These are phyloP conservation scores for Eucera pruinosa DNA, from an alignment of 2,888 invertebrate species.

Conservation along the genomic window DNA sequence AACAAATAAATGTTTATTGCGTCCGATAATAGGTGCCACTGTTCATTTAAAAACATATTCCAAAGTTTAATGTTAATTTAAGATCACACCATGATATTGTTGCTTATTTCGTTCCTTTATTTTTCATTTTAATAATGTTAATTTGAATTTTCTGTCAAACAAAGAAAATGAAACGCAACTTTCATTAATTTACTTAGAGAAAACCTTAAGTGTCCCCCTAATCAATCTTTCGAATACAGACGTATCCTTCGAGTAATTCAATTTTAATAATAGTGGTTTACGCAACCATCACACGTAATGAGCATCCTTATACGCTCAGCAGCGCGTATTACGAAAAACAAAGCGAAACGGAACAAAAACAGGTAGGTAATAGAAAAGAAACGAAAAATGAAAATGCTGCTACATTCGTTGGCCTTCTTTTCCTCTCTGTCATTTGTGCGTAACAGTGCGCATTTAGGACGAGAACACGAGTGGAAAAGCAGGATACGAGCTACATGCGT, in stretches of 20 bases:
- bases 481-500: neutral
- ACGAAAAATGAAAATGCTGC: no score
- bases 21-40: no score
- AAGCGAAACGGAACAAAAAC: neutral
- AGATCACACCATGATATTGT: no score
- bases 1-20: no score
- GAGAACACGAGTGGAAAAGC: neutral
- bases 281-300: neutral
- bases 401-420: conserved; percentile 6
- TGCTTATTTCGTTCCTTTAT: no score
- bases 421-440: neutral
- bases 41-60: no score
- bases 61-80: no score
- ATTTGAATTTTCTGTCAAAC: no score
- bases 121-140: no score
- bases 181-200: no score
- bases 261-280: neutral
- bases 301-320: neutral
- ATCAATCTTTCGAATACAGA: neutral
- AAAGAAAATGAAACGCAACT: no score
- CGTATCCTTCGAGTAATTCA: neutral
- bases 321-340: neutral
- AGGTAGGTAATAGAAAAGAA: neutral
- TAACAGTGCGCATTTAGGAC: conserved; percentile 15
- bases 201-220: no score